Percentiles rank a stretch among this genome's conserved stretches.
Evolutionary conservation across 2,113 vertebrate species (phyloP).

Genomic region (Neolamprologus devosi): DNA sequence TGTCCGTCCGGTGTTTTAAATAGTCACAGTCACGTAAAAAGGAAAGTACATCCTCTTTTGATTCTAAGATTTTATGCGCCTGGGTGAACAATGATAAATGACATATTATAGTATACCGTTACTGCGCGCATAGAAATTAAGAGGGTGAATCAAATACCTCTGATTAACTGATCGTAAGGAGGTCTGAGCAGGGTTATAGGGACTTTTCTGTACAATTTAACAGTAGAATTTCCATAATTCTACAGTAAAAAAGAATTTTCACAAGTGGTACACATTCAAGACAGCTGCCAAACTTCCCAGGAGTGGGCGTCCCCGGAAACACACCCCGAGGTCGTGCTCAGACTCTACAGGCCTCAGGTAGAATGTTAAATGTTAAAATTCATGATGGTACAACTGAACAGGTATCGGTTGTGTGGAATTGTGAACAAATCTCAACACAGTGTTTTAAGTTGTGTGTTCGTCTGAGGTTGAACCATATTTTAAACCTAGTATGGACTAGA

Average conservation of each 20-base stretch:
- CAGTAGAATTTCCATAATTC: background rate
- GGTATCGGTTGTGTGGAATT: background rate
- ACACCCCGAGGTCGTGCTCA: background rate
- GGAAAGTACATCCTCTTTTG: background rate
- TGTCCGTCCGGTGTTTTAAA: background rate
- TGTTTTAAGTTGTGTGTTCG: background rate
- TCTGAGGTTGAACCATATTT: background rate
- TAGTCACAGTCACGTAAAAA: background rate
- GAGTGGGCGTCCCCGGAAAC: accelerated
- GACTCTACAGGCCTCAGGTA: background rate
- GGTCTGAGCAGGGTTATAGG: background rate
- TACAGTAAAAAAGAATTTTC: background rate
- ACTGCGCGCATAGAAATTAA: background rate
- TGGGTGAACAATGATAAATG: background rate
- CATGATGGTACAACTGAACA: background rate
- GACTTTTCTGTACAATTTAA: background rate
- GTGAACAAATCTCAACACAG: background rate
- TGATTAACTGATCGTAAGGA: background rate
- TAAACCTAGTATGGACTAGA: background rate
- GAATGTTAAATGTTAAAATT: background rate
- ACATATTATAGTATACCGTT: background rate
- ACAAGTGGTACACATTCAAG: background rate
- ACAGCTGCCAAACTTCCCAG: background rate
- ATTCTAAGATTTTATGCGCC: background rate
- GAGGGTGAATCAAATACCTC: background rate